These are phyloP conservation scores for Chirona hameri DNA, from an alignment of 2,888 invertebrate genomes.

Conservation along the genomic window DNA sequence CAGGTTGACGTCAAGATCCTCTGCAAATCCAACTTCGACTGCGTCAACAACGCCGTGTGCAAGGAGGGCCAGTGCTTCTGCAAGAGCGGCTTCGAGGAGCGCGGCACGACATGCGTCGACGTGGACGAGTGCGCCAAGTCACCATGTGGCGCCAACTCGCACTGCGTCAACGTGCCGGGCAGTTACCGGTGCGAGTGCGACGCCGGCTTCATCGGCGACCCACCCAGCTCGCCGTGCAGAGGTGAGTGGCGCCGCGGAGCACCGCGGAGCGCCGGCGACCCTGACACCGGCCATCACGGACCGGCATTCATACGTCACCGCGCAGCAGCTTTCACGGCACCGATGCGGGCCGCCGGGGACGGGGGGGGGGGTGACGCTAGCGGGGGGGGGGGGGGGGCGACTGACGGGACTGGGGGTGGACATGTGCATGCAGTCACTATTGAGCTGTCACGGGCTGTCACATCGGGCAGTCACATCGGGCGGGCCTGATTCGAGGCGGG, in stretches of 20 bases:
- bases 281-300: background rate
- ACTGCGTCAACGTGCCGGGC: conserved; percentile 87
- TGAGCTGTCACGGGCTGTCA: too few relatives aligned
- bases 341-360: background rate
- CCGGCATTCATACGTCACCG: background rate
- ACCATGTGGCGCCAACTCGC: conserved; percentile 75
- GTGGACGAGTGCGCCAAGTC: conserved; percentile 70
- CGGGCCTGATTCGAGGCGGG: too few relatives aligned
- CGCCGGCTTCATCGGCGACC: conserved; percentile 82
- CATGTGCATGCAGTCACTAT: too few relatives aligned
- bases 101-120: conserved; percentile 53
- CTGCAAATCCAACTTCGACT: conserved; percentile 83
- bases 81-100: conserved; percentile 76
- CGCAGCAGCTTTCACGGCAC: background rate
- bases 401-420: too few relatives aligned
- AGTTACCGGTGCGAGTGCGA: conserved; percentile 91
- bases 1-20: conserved; percentile 45
- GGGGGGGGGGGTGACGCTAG: background rate
- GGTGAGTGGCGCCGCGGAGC: conserved; percentile 29
- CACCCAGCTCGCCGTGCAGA: conserved; percentile 49
- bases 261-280: background rate
- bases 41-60: conserved; percentile 87
- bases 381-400: background rate
- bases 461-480: too few relatives aligned
- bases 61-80: conserved; percentile 84